Evolutionary conservation across 2,797 vertebrate genomes (phyloP).

Genomic region (Hyperoplus immaculatus): DNA sequence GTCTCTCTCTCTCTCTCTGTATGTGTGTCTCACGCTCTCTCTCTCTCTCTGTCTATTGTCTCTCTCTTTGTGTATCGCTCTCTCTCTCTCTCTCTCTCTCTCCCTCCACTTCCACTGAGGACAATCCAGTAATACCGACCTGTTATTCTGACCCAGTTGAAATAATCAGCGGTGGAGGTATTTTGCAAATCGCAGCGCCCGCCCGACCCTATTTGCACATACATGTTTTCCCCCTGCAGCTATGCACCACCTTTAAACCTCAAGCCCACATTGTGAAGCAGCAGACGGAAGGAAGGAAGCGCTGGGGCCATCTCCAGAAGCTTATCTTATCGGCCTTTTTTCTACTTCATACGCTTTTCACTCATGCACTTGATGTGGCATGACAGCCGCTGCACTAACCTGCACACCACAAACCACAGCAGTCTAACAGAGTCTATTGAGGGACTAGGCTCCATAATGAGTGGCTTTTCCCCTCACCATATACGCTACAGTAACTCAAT

Average conservation of each 20-base stretch:
- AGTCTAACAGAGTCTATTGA: neutral
- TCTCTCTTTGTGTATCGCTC: no score
- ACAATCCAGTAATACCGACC: conserved; percentile 51
- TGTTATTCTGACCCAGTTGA: conserved; percentile 70
- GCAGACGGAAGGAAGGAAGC: neutral
- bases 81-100: conserved; percentile 1
- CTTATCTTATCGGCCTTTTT: neutral
- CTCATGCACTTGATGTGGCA: neutral
- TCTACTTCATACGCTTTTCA: conserved; percentile 4
- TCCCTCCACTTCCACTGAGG: conserved; percentile 12
- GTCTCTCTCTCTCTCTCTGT: no score
- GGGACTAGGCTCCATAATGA: neutral
- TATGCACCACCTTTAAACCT: conserved; percentile 23
- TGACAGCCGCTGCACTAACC: conserved; percentile 16
- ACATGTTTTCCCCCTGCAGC: conserved; percentile 34
- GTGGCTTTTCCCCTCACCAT: conserved; percentile 43
- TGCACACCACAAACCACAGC: neutral
- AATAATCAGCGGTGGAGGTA: conserved; percentile 44
- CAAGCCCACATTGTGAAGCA: conserved; percentile 30
- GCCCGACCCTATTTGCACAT: conserved; percentile 48
- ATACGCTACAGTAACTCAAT: neutral
- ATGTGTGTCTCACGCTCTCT: no score
- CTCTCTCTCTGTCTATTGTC: no score
- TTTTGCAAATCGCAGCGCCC: conserved; percentile 47
- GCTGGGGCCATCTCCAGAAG: neutral